These are phyloP conservation scores for Mesorhabditis sp. DNA, from an alignment of 2,888 invertebrate species.

Conservation along the genomic window DNA sequence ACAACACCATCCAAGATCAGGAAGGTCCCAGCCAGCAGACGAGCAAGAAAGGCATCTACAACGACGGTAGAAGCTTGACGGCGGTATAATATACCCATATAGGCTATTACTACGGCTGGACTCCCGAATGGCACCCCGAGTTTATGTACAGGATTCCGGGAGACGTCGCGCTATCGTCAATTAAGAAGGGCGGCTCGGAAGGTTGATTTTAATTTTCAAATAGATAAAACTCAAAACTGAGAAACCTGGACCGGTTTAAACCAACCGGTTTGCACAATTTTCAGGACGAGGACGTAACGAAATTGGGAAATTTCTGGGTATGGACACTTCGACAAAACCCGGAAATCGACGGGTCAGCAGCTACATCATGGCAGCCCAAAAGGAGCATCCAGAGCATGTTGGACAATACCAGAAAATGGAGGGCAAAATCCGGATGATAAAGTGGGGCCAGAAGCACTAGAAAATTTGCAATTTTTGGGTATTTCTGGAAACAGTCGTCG, in stretches of 20 bases:
- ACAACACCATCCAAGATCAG: too few relatives aligned
- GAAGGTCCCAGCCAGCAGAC: too few relatives aligned
- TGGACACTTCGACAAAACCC: conserved; percentile 39
- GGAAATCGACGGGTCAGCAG: conserved; percentile 45
- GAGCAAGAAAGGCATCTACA: conserved; percentile 9
- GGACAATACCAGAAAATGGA: conserved; percentile 55
- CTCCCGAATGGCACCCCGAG: neutral
- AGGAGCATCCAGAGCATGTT: conserved; percentile 36
- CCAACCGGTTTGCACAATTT: too few relatives aligned
- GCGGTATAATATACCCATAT: neutral
- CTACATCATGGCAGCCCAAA: conserved; percentile 29
- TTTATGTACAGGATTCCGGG: neutral
- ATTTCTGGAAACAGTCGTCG: conserved; percentile 40
- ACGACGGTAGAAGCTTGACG: neutral
- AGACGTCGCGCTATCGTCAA: neutral
- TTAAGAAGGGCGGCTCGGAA: neutral
- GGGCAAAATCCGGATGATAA: conserved; percentile 45
- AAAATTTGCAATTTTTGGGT: conserved; percentile 25
- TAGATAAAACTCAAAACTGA: neutral
- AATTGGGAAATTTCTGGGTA: conserved; percentile 38
- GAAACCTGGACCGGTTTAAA: too few relatives aligned
- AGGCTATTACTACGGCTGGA: neutral
- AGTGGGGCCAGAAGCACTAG: conserved; percentile 21
- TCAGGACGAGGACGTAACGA: conserved; percentile 11
- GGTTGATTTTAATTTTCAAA: conserved; percentile 7